A percentile compares a stretch with the other conserved stretches of the same genome.
These are phyloP conservation scores for Pterobdella sp. DNA, from an alignment of 2,888 invertebrate genomes.

Conservation along the genomic window DNA sequence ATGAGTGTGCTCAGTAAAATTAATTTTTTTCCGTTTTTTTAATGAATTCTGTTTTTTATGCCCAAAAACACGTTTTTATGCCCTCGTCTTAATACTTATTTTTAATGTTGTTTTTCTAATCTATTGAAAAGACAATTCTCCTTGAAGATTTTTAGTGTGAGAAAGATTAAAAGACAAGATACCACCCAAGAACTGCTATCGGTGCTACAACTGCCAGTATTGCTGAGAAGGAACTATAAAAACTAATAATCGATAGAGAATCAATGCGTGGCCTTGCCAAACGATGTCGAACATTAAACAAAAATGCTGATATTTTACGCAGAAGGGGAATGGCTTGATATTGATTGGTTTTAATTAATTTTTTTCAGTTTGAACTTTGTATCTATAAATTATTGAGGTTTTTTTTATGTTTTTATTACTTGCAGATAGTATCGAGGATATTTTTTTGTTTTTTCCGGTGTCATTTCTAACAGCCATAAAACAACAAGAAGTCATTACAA, in stretches of 20 bases:
- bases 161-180: background rate
- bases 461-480: too few species aligned
- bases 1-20: too few species aligned
- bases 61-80: too few species aligned
- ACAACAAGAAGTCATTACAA: too few species aligned
- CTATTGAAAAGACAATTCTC: too few species aligned
- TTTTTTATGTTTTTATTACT: background rate
- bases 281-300: background rate
- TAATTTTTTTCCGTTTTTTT: too few species aligned
- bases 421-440: background rate
- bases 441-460: too few species aligned
- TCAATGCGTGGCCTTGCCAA: conserved; percentile 8
- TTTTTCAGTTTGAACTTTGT: background rate
- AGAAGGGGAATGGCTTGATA: background rate
- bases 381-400: background rate
- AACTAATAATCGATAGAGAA: background rate
- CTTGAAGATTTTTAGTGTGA: background rate
- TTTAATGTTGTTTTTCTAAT: too few species aligned
- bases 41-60: too few species aligned
- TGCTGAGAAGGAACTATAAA: background rate
- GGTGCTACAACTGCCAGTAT: background rate
- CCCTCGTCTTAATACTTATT: too few species aligned
- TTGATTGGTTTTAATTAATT: background rate
- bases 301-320: background rate
- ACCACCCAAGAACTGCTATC: background rate